A percentile compares a stretch with the other conserved stretches of the same genome.
phyloP scores from a whole-genome alignment of 2,888 invertebrate species.

The Tricholauxania praeusta region DNA sequence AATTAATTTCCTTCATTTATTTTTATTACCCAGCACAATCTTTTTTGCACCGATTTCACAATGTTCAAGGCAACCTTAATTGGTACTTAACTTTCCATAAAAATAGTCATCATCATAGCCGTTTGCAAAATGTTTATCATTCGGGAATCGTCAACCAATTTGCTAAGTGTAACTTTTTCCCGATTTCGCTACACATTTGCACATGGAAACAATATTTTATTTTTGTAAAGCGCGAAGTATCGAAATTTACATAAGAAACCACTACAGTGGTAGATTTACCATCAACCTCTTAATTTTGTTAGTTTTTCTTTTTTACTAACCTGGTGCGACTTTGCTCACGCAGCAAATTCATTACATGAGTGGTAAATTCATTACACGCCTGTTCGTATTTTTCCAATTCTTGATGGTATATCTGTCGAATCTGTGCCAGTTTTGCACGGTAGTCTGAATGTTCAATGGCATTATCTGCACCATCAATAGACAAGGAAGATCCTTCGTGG shows the following conservation, averaged over 20 bases:
- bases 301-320: constrained; percentile 46
- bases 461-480: constrained; percentile 79
- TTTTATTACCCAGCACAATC: too few relatives aligned
- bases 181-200: too few relatives aligned
- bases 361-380: constrained; percentile 99
- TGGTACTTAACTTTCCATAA: too few relatives aligned
- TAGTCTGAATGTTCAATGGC: constrained; percentile 99
- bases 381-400: constrained; percentile 99
- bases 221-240: too few relatives aligned
- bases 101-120: too few relatives aligned
- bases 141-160: too few relatives aligned
- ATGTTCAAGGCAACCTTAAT: too few relatives aligned
- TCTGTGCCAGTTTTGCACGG: constrained; percentile 97
- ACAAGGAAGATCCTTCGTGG: constrained; percentile 62
- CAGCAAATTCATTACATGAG: constrained; percentile 98
- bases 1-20: too few relatives aligned
- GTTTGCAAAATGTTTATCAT: too few relatives aligned
- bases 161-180: too few relatives aligned
- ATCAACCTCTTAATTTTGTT: neutral
- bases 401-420: constrained; percentile 98
- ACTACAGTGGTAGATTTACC: neutral
- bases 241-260: neutral
- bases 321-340: constrained; percentile 95
- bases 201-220: too few relatives aligned
- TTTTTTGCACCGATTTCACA: too few relatives aligned